Percentiles rank a stretch among this genome's conserved stretches.
Evolutionary conservation across 2,113 vertebrate species (phyloP).

Genomic region (Papio anubis): DNA sequence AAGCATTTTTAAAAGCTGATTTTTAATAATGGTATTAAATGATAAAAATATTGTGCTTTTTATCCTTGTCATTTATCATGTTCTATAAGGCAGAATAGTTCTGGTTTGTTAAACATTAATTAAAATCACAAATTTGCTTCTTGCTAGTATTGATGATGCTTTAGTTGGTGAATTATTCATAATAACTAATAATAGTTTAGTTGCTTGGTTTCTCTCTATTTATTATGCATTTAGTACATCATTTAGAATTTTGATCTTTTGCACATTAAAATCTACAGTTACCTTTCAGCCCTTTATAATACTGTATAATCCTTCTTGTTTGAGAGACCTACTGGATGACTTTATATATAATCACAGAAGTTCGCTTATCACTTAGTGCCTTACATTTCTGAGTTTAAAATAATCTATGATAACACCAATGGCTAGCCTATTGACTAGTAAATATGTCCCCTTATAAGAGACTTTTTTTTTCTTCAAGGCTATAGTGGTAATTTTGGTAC

Average conservation of each 20-base stretch:
- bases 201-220: conserved; percentile 53
- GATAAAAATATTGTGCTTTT: conserved; percentile 55
- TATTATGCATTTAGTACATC: conserved; percentile 46
- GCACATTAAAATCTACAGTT: conserved; percentile 52
- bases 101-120: conserved; percentile 78
- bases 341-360: neutral
- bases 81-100: conserved; percentile 64
- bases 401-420: neutral
- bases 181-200: conserved; percentile 70
- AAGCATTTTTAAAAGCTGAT: conserved; percentile 27
- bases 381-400: neutral
- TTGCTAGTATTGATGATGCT: conserved; percentile 63
- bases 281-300: neutral
- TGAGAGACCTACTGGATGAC: neutral
- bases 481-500: no score
- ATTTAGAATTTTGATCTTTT: conserved; percentile 56
- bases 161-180: conserved; percentile 73
- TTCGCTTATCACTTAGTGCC: neutral
- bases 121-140: conserved; percentile 72
- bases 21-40: conserved; percentile 61
- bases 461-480: no score
- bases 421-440: neutral
- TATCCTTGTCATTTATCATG: conserved; percentile 68
- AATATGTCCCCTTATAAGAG: neutral
- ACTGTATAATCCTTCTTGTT: neutral